A percentile compares a stretch with the other conserved stretches of the same genome.
phyloP scores from a whole-genome alignment of 2,797 vertebrate genomes.

The Gallinago solitaria region DNA sequence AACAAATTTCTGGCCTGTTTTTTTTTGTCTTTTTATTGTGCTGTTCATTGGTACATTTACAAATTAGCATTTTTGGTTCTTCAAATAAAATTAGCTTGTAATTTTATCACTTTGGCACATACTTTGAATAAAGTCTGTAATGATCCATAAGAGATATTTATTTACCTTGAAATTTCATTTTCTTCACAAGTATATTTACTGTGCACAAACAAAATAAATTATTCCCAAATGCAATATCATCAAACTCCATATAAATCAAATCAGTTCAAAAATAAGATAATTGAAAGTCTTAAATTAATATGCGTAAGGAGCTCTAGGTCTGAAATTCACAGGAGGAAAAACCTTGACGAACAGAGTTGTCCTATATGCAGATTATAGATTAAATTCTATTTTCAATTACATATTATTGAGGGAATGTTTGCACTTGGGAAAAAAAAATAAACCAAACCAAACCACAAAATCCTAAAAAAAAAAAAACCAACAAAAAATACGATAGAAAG shows the following conservation, averaged over 20 bases:
- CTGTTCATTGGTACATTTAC: background rate
- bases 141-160: conserved; percentile 8
- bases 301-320: background rate
- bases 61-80: background rate
- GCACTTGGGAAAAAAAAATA: background rate
- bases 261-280: background rate
- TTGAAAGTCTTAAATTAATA: background rate
- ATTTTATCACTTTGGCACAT: background rate
- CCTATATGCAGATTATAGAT: background rate
- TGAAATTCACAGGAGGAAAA: background rate
- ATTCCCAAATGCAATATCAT: background rate
- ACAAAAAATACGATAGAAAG: background rate
- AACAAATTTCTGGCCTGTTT: background rate
- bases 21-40: background rate
- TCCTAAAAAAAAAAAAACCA: background rate
- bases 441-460: too few relatives aligned
- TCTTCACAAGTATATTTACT: background rate
- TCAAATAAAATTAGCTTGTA: background rate
- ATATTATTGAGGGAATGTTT: background rate
- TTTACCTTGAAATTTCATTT: conserved; percentile 41
- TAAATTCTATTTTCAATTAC: background rate
- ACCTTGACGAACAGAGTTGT: background rate
- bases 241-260: background rate
- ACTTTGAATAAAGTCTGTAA: background rate
- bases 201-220: background rate